A percentile compares a stretch with the other conserved stretches of the same genome.
Conservation (phyloP, 2,113 vertebrate genomes). For the Oreotragus oreotragus region DNA sequence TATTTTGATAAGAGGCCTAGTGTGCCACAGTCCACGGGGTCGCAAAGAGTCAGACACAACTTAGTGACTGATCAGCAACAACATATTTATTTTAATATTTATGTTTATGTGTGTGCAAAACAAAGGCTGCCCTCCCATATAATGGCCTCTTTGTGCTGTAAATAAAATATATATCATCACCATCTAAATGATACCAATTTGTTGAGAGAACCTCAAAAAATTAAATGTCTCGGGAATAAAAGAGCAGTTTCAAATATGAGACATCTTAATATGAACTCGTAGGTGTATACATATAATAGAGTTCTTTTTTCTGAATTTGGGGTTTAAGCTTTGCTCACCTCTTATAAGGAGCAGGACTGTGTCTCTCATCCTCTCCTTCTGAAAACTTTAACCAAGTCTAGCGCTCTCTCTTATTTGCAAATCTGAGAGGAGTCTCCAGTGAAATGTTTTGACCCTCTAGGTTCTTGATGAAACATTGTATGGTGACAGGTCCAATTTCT, state of each 20-base stretch:
- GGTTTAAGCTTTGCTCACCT: not conserved
- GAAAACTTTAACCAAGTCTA: not conserved
- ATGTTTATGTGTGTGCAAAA: not conserved
- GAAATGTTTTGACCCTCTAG: not conserved
- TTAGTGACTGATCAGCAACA: not conserved
- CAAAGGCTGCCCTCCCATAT: not conserved
- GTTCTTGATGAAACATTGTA: not conserved
- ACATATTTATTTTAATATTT: not conserved
- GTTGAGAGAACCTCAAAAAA: not conserved
- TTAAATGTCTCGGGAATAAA: not conserved
- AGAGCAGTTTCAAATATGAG: not conserved
- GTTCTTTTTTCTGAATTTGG: not conserved
- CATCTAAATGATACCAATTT: not conserved
- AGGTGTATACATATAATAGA: too few relatives aligned
- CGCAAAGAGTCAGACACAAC: accelerated
- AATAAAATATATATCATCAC: not conserved
- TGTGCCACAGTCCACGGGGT: not conserved
- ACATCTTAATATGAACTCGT: not conserved
- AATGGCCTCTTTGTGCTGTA: not conserved
- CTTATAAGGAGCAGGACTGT: accelerated
- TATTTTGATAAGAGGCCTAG: not conserved
- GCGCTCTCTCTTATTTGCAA: not conserved
- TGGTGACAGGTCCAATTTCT: not conserved
- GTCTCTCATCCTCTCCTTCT: not conserved
- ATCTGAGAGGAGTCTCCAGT: not conserved